Conservation (phyloP, 2,797 vertebrate genomes). For the Pitangus sulphuratus region DNA sequence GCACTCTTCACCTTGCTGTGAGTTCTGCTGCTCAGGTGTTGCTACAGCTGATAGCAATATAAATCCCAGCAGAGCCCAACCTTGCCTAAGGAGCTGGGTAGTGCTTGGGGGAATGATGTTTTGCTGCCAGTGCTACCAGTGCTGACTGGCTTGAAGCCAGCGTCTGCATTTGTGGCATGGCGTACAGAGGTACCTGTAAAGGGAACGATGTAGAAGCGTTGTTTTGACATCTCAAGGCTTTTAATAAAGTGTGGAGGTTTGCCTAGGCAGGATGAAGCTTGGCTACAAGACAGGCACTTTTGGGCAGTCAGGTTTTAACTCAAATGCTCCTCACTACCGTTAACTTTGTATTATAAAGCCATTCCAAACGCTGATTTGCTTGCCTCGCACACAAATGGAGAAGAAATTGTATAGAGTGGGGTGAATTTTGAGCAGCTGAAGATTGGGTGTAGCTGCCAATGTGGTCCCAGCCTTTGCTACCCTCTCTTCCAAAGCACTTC, state of each 20-base stretch:
- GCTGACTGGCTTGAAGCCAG: slow-evolving; percentile 25
- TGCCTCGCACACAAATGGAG: not conserved
- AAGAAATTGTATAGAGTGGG: accelerated
- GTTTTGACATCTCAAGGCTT: slow-evolving; percentile 49
- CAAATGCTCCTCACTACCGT: not conserved
- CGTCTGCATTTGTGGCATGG: not conserved
- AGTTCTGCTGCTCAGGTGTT: not conserved
- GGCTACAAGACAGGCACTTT: not conserved
- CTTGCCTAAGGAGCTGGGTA: not conserved
- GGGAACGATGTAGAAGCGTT: not conserved
- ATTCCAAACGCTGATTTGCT: not conserved
- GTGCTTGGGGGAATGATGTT: not conserved
- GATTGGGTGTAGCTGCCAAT: not conserved
- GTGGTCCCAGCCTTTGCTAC: not conserved
- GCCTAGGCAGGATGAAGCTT: slow-evolving; percentile 14
- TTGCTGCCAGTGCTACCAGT: not conserved
- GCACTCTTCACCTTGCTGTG: not conserved
- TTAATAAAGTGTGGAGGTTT: slow-evolving; percentile 20
- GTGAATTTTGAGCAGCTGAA: not conserved
- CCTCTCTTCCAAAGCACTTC: not conserved
- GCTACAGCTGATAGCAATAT: not conserved
- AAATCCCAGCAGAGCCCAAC: not conserved
- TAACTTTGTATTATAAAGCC: not conserved
- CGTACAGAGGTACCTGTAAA: not conserved
- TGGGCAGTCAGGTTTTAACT: not conserved